phyloP scores from a whole-genome alignment of 2,797 vertebrate species.

The Enteromius radiatus region DNA sequence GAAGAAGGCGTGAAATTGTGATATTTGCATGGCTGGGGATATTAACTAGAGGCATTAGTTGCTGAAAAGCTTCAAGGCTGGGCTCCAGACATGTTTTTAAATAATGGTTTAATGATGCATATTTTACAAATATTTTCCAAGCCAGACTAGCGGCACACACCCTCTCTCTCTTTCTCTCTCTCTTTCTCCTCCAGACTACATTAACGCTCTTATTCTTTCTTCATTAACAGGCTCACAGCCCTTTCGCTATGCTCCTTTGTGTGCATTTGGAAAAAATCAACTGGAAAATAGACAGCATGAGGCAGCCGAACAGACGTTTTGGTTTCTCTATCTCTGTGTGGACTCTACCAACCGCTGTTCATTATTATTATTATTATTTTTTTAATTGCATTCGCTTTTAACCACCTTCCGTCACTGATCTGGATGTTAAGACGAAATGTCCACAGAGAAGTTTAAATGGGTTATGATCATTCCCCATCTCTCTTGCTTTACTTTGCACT shows the following conservation, averaged over 20 bases:
- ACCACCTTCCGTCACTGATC: slow-evolving; percentile 67
- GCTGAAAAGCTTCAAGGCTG: slow-evolving; percentile 61
- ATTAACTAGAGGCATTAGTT: slow-evolving; percentile 74
- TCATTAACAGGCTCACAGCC: slow-evolving; percentile 79
- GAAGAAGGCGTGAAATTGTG: slow-evolving; percentile 78
- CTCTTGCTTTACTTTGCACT: slow-evolving; percentile 18
- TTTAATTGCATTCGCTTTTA: slow-evolving; percentile 58
- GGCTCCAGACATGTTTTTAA: slow-evolving; percentile 70
- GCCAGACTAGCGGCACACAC: slow-evolving; percentile 42
- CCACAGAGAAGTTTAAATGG: slow-evolving; percentile 73
- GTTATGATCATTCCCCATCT: slow-evolving; percentile 39
- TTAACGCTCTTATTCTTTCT: slow-evolving; percentile 74
- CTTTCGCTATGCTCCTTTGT: slow-evolving; percentile 76
- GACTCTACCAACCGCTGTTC: slow-evolving; percentile 43
- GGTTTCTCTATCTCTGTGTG: slow-evolving; percentile 39
- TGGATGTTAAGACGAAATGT: slow-evolving; percentile 78
- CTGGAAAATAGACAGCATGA: slow-evolving; percentile 78
- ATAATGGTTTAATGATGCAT: slow-evolving; percentile 75
- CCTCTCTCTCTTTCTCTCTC: slow-evolving; percentile 31
- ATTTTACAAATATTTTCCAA: slow-evolving; percentile 70
- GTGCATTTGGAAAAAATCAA: slow-evolving; percentile 78
- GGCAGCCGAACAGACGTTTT: slow-evolving; percentile 57
- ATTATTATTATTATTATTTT: slow-evolving; percentile 31
- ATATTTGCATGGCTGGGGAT: slow-evolving; percentile 71
- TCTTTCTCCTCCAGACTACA: slow-evolving; percentile 68